A percentile compares a stretch with the other conserved stretches of the same genome.
phyloP scores from a whole-genome alignment of 2,888 invertebrate species.

The Nephrotoma flavescens region DNA sequence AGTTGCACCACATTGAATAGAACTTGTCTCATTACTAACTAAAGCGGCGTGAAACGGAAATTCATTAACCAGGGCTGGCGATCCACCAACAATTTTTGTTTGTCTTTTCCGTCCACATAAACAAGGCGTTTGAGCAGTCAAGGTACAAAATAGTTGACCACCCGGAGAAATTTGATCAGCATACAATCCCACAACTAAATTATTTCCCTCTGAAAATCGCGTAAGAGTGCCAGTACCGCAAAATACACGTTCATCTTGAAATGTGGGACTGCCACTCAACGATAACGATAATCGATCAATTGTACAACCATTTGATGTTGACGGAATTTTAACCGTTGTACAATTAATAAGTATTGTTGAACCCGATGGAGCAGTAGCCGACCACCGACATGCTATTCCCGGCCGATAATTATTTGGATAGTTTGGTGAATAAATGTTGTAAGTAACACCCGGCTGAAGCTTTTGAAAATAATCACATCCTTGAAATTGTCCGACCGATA shows the following conservation, averaged over 20 bases:
- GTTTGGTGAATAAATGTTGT: slow-evolving; percentile 34
- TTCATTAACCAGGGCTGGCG: slow-evolving; percentile 35
- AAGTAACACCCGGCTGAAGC: slow-evolving; percentile 25
- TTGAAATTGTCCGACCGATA: slow-evolving; percentile 1
- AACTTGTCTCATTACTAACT: slow-evolving; percentile 19
- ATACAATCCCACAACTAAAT: not conserved
- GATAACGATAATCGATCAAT: not conserved
- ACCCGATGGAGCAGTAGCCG: slow-evolving; percentile 27
- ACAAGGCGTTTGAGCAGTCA: not conserved
- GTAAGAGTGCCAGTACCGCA: not conserved
- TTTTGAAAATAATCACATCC: slow-evolving; percentile 10
- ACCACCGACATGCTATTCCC: slow-evolving; percentile 37
- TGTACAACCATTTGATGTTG: slow-evolving; percentile 14
- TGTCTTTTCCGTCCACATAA: slow-evolving; percentile 1
- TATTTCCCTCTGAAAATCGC: not conserved
- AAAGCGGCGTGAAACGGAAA: slow-evolving; percentile 38
- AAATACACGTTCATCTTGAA: not conserved
- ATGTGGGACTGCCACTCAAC: not conserved
- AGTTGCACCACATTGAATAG: slow-evolving; percentile 5
- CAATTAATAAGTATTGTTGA: not conserved
- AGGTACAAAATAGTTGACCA: not conserved
- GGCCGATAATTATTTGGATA: slow-evolving; percentile 34
- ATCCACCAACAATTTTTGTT: slow-evolving; percentile 34
- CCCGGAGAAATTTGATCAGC: not conserved
- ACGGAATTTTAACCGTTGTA: not conserved